Evolutionary conservation across 2,113 vertebrate species (phyloP).

Genomic region (Oophaga pumilio): DNA sequence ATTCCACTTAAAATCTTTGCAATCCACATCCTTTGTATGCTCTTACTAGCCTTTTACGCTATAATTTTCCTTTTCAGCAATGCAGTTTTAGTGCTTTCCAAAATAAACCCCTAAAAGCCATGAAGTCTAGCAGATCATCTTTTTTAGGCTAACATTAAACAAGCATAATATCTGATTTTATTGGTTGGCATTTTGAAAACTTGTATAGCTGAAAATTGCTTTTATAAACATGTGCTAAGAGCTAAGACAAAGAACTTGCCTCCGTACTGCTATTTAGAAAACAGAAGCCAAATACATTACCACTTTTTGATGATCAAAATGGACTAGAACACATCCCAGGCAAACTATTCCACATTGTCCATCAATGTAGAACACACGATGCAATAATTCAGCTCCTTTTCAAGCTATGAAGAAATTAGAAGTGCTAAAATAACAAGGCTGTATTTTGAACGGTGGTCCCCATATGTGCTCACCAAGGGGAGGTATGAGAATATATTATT

Average conservation of each 20-base stretch:
- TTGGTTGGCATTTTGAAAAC: slow-evolving; percentile 14
- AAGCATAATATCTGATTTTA: slow-evolving; percentile 22
- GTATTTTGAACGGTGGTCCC: no score
- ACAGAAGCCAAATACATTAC: slow-evolving; percentile 31
- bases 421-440: no score
- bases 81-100: not conserved
- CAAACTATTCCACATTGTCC: not conserved
- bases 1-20: not conserved
- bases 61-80: not conserved
- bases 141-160: slow-evolving; percentile 1
- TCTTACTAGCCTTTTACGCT: not conserved
- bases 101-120: not conserved
- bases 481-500: no score
- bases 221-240: slow-evolving; percentile 25
- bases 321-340: not conserved
- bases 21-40: not conserved
- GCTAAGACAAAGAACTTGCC: not conserved
- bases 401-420: no score
- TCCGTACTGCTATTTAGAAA: slow-evolving; percentile 9
- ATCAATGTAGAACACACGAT: not conserved
- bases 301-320: not conserved
- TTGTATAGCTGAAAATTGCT: slow-evolving; percentile 21
- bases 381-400: not conserved
- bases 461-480: no score
- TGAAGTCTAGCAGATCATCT: not conserved